A percentile compares a stretch with the other conserved stretches of the same genome.
Conservation (phyloP, 2,113 vertebrate genomes). For the Ciconia boyciana region DNA sequence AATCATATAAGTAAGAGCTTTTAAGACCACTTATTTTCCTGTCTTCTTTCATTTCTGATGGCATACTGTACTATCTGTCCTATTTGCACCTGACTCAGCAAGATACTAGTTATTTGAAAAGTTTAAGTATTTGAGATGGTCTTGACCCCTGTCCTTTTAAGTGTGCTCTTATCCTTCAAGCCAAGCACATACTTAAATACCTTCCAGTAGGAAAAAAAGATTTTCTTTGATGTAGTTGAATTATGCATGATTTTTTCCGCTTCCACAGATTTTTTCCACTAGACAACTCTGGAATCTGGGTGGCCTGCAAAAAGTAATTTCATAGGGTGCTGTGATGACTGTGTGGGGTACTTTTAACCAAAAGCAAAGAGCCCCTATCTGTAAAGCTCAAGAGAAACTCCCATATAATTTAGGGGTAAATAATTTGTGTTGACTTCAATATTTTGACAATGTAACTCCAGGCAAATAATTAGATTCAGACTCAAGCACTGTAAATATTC, state of each 20-base stretch:
- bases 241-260: background rate
- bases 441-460: background rate
- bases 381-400: background rate
- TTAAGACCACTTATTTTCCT: background rate
- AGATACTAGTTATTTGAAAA: background rate
- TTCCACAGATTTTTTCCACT: background rate
- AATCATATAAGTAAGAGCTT: background rate
- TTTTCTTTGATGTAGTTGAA: constrained; percentile 7
- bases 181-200: background rate
- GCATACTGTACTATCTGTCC: background rate
- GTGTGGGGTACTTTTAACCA: background rate
- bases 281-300: background rate
- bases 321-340: background rate
- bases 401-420: background rate
- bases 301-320: background rate
- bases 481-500: background rate
- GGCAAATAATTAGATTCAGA: background rate
- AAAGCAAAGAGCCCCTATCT: background rate
- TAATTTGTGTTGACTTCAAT: background rate
- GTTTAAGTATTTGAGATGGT: background rate
- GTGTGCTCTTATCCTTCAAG: background rate
- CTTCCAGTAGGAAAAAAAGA: background rate
- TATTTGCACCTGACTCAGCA: background rate
- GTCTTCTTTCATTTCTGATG: background rate
- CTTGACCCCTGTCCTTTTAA: background rate